phyloP scores from a whole-genome alignment of 2,888 invertebrate species.

The Drosophila bunnanda region DNA sequence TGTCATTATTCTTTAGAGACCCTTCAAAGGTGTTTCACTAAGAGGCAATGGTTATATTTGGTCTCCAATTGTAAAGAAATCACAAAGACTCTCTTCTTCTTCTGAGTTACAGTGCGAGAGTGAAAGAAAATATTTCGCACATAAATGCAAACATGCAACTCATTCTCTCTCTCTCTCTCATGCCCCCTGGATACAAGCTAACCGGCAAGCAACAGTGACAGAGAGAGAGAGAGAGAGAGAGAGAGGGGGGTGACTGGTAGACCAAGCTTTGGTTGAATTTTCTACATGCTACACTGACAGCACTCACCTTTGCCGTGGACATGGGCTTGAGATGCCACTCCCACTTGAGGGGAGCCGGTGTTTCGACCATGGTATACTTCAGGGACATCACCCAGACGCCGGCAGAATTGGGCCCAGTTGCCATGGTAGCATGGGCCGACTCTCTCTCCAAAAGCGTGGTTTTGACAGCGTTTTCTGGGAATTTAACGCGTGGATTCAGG shows the following conservation, averaged over 20 bases:
- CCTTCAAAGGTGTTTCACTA: too few species aligned
- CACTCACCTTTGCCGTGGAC: constrained; percentile 33
- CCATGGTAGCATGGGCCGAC: constrained; percentile 43
- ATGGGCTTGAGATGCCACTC: constrained; percentile 68
- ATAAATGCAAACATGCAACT: neutral
- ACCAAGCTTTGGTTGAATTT: neutral
- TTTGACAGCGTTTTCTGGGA: constrained; percentile 61
- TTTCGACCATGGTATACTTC: constrained; percentile 72
- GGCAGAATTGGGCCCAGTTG: neutral
- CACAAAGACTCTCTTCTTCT: too few species aligned
- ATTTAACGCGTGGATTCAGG: constrained; percentile 79
- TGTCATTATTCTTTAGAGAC: too few species aligned
- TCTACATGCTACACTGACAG: too few species aligned
- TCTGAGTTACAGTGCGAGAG: too few species aligned
- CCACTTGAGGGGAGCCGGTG: constrained; percentile 65
- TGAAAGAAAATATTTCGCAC: too few species aligned
- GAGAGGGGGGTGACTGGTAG: neutral
- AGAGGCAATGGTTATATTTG: too few species aligned
- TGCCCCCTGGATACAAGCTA: neutral
- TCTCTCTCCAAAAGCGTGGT: constrained; percentile 46
- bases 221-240: neutral
- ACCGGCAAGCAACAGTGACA: neutral
- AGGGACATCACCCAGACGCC: constrained; percentile 50
- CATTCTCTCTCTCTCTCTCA: neutral
- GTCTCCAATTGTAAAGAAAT: too few species aligned